Evolutionary conservation across 2,888 invertebrate genomes (phyloP).

Genomic region (Cyrtodaria siliqua): DNA sequence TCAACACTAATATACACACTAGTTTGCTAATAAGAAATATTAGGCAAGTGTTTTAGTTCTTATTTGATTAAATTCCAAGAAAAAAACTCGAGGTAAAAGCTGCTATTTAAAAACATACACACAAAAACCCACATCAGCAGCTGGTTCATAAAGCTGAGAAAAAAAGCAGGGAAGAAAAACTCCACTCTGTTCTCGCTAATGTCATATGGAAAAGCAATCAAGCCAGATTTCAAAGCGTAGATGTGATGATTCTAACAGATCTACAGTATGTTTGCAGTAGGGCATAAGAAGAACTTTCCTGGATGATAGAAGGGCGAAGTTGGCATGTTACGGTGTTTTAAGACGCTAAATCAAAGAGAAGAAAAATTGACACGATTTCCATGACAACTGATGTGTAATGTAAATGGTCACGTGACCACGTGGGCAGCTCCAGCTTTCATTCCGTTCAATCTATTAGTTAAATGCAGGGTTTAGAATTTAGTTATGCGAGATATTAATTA

Average conservation of each 20-base stretch:
- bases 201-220: slow-evolving; percentile 57
- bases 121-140: slow-evolving; percentile 41
- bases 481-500: too few species aligned
- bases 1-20: too few species aligned
- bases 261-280: slow-evolving; percentile 46
- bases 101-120: too few species aligned
- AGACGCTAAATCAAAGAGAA: slow-evolving; percentile 50
- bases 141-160: slow-evolving; percentile 48
- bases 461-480: too few species aligned
- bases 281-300: slow-evolving; percentile 37
- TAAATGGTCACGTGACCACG: slow-evolving; percentile 39
- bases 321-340: slow-evolving; percentile 53
- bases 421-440: neutral
- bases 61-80: too few species aligned
- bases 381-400: slow-evolving; percentile 51
- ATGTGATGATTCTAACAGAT: slow-evolving; percentile 51
- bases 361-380: slow-evolving; percentile 54
- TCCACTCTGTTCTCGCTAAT: slow-evolving; percentile 39
- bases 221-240: slow-evolving; percentile 50
- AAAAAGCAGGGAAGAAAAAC: slow-evolving; percentile 15
- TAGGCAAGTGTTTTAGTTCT: too few species aligned
- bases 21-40: too few species aligned
- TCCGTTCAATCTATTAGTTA: too few species aligned
- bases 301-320: slow-evolving; percentile 49
- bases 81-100: too few species aligned